A percentile compares a stretch with the other conserved stretches of the same genome.
Conservation (phyloP, 2,113 vertebrate species). For the Gymnorhina tibicen region DNA sequence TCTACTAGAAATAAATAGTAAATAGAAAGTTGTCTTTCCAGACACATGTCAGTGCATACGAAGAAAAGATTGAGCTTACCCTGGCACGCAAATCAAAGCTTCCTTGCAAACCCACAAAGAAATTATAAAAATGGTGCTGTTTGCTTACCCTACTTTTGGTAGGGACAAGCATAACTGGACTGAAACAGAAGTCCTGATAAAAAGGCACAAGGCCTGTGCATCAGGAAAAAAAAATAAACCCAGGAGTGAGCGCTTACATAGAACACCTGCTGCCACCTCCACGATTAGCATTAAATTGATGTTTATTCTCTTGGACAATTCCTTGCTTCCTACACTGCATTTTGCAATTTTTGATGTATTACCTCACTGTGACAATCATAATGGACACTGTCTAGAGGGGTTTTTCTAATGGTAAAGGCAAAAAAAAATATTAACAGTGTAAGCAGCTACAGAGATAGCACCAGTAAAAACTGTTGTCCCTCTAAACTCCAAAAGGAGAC, state of each 20-base stretch:
- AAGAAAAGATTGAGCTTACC: background rate
- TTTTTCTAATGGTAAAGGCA: background rate
- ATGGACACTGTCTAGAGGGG: background rate
- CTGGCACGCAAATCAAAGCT: background rate
- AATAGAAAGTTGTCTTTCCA: background rate
- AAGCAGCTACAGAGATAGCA: background rate
- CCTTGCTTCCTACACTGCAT: background rate
- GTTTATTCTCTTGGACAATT: conserved; percentile 7
- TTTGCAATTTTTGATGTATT: background rate
- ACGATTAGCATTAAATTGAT: background rate
- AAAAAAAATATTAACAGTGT: background rate
- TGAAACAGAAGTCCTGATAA: background rate
- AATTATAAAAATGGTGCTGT: background rate
- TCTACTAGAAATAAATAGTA: no score
- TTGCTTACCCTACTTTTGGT: background rate
- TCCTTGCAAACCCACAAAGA: background rate
- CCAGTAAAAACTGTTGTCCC: background rate
- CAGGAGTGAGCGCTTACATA: background rate
- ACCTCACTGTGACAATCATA: background rate
- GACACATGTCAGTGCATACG: fast-evolving
- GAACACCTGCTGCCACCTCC: background rate
- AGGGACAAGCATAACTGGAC: background rate
- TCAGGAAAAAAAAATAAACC: background rate
- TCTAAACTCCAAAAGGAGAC: background rate
- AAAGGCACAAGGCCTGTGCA: background rate